These are phyloP conservation scores for Norana najaformis DNA, from an alignment of 2,888 invertebrate genomes.

Conservation along the genomic window DNA sequence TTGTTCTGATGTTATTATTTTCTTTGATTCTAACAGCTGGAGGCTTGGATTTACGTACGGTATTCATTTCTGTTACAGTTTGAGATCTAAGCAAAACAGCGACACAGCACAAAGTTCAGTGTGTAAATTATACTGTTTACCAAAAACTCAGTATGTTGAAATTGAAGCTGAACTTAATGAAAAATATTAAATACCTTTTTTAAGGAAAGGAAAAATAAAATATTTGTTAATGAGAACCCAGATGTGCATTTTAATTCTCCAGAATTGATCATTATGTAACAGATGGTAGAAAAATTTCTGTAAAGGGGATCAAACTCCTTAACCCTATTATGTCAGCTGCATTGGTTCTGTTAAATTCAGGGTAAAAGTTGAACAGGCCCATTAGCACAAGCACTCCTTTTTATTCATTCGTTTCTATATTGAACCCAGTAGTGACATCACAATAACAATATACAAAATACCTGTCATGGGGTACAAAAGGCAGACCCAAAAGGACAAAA, in stretches of 20 bases:
- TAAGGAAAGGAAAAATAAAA: constrained; percentile 13
- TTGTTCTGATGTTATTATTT: not conserved
- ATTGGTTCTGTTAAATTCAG: too few relatives aligned
- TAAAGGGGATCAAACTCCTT: too few relatives aligned
- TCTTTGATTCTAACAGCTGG: not conserved
- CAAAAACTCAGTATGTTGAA: not conserved
- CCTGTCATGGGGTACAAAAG: too few relatives aligned
- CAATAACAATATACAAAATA: too few relatives aligned
- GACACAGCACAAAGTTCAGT: not conserved
- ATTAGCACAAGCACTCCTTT: too few relatives aligned
- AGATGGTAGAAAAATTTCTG: too few relatives aligned
- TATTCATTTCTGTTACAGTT: not conserved
- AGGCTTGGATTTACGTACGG: not conserved
- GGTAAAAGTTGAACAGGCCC: too few relatives aligned
- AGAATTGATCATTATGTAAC: not conserved
- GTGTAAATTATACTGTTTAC: not conserved
- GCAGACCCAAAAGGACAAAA: too few relatives aligned
- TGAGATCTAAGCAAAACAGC: too few relatives aligned
- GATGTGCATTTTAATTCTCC: not conserved
- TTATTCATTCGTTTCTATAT: too few relatives aligned
- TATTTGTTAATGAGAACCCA: not conserved
- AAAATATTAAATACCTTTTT: not conserved
- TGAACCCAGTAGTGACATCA: too few relatives aligned
- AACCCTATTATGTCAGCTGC: too few relatives aligned
- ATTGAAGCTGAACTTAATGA: constrained; percentile 5